These are phyloP conservation scores for Diaprepes abbreviatus DNA, from an alignment of 2,888 invertebrate species.

Conservation along the genomic window DNA sequence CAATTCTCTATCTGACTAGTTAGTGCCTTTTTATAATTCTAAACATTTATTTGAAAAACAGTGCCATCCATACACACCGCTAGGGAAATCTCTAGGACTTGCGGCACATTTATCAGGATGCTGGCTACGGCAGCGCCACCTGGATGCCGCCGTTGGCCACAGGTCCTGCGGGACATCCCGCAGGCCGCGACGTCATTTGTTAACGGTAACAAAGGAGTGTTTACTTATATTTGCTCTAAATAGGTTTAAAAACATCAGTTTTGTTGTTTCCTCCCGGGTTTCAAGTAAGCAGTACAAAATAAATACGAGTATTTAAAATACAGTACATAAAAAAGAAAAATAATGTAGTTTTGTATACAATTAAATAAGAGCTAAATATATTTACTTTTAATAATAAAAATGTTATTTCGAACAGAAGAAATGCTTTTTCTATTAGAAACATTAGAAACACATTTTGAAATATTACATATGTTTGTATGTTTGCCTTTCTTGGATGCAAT, in stretches of 20 bases:
- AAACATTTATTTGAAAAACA: conserved; percentile 15
- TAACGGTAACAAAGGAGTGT: conserved; percentile 40
- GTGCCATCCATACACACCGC: conserved; percentile 30
- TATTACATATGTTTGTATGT: too few relatives aligned
- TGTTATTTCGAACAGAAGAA: too few relatives aligned
- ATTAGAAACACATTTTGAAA: too few relatives aligned
- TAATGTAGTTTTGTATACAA: too few relatives aligned
- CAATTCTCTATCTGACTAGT: background rate
- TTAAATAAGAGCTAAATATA: too few relatives aligned
- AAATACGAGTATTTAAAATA: too few relatives aligned
- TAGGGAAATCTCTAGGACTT: conserved; percentile 43
- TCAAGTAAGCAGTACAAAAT: too few relatives aligned
- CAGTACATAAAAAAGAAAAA: too few relatives aligned
- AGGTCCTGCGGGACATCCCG: conserved; percentile 41
- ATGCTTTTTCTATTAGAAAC: too few relatives aligned
- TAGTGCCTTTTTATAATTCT: background rate
- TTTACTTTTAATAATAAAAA: too few relatives aligned
- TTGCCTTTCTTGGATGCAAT: too few relatives aligned
- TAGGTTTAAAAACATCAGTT: background rate
- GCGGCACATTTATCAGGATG: conserved; percentile 49
- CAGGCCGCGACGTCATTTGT: conserved; percentile 43
- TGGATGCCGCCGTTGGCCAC: conserved; percentile 24
- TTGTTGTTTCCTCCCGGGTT: too few relatives aligned
- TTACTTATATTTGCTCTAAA: conserved; percentile 31
- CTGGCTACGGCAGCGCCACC: conserved; percentile 30